These are phyloP conservation scores for Coendou prehensilis DNA, from an alignment of 2,797 vertebrate species.

Conservation along the genomic window DNA sequence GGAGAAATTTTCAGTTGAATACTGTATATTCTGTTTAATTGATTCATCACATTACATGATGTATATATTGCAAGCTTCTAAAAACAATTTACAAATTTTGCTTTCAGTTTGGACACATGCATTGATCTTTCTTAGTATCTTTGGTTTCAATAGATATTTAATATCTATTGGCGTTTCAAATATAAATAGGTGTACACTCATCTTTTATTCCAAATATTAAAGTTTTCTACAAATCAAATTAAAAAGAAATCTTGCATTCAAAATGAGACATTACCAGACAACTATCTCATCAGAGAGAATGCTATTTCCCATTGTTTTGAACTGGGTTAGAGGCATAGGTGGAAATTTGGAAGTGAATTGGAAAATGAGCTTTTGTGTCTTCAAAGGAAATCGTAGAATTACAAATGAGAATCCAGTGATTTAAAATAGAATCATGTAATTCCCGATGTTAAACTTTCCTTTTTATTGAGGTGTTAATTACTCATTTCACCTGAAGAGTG, in stretches of 20 bases:
- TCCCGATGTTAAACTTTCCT: neutral
- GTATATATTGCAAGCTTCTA: neutral
- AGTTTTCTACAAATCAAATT: neutral
- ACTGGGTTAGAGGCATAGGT: neutral
- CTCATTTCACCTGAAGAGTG: neutral
- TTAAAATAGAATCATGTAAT: neutral
- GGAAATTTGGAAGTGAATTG: neutral
- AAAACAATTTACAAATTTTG: neutral
- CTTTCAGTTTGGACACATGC: neutral
- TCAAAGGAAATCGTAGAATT: neutral
- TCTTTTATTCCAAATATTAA: neutral
- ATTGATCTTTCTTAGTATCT: neutral
- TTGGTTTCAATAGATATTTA: too few relatives aligned
- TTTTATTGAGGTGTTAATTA: neutral
- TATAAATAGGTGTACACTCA: neutral
- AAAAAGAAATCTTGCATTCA: neutral
- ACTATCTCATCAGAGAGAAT: neutral
- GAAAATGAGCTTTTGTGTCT: neutral
- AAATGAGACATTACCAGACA: neutral
- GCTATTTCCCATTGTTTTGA: neutral
- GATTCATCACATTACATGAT: neutral
- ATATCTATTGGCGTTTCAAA: neutral
- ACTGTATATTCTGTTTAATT: neutral
- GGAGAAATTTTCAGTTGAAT: neutral
- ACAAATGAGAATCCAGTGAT: neutral